Base-by-base conservation (phyloP, 2,888 invertebrate species). In the Dorcus parallelipipedus region DNA sequence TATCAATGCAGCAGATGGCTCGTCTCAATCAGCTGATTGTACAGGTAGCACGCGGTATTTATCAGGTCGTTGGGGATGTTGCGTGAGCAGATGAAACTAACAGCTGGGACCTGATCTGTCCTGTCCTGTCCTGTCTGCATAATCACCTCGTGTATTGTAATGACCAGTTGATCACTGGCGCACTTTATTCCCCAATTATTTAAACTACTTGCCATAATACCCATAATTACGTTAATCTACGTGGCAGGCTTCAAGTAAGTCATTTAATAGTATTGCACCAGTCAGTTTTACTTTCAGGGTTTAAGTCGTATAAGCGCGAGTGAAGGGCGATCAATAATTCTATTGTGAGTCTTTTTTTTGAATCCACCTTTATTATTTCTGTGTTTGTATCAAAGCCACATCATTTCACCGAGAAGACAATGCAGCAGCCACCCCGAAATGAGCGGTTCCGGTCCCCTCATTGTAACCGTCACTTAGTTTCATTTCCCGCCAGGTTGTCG, bases 61-160 rank as follows among this genome's bases (percentile, higher is more conserved):
- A 62, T 62, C 60, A 53, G 54, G 54, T 52, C 60, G 56, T 52
- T 26, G 26, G 59, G 60, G 65, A 64, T 65, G 63, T 67, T 67
- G 67, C 67, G 67, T 67, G 67, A 67, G 65, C 67, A 67, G 67
- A 67, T 67, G 67, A 67, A 64, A 54, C 55, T 58, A 63, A 67
- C 67, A 67, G 67, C 67, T 67, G 67, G 64, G 60, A 64, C 60
- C 55, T 63, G 64, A 64, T 64, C 59, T 61, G 57, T 64, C 58
- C 59, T 14, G 14, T 14, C 14, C 14, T 61, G 57, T 64, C 58
- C 59, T 14, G 14, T 14, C 14, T 1, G 57, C 50, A 62, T 66
- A 63, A 67, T 63, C 63, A 64, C 60, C 61, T 60, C 62, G 54
- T 59, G 54, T 54, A 62, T 50, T 54, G 58, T 60, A 62, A 62